These are phyloP conservation scores for Cantharis nigra DNA, from an alignment of 2,888 invertebrate genomes.

Conservation along the genomic window DNA sequence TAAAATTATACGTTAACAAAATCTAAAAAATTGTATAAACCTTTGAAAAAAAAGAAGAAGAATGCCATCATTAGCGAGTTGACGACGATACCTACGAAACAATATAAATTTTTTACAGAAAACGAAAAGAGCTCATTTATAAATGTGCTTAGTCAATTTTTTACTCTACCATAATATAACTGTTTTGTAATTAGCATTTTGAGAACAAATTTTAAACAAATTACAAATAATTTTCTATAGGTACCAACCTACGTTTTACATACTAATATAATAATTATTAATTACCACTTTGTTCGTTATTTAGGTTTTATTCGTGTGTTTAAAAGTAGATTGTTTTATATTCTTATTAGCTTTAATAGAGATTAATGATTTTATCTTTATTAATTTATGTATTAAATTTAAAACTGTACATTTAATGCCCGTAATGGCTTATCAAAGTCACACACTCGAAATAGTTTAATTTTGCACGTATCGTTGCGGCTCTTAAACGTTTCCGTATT, in stretches of 20 bases:
- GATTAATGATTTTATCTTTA: background rate
- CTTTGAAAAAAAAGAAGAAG: background rate
- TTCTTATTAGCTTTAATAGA: background rate
- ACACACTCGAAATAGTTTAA: background rate
- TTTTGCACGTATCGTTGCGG: background rate
- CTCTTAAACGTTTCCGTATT: background rate
- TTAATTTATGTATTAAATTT: background rate
- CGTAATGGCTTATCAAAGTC: background rate
- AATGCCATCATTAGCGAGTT: background rate
- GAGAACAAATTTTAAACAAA: background rate
- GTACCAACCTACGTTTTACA: background rate
- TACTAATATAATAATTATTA: background rate
- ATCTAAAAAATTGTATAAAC: background rate
- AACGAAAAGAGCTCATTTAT: background rate
- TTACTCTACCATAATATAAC: background rate
- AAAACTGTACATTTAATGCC: background rate
- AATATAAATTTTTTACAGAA: background rate
- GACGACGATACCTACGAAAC: background rate
- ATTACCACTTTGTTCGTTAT: background rate
- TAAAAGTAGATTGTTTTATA: background rate
- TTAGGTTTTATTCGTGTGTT: background rate
- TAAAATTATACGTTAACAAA: background rate
- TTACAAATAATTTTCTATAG: background rate
- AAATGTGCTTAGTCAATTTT: background rate
- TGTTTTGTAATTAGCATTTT: background rate